Evolutionary conservation across 1,140 invertebrate genomes (phyloP), one percentile per base, ranked within the genome.

Genomic region (Drosophila truncata): DNA sequence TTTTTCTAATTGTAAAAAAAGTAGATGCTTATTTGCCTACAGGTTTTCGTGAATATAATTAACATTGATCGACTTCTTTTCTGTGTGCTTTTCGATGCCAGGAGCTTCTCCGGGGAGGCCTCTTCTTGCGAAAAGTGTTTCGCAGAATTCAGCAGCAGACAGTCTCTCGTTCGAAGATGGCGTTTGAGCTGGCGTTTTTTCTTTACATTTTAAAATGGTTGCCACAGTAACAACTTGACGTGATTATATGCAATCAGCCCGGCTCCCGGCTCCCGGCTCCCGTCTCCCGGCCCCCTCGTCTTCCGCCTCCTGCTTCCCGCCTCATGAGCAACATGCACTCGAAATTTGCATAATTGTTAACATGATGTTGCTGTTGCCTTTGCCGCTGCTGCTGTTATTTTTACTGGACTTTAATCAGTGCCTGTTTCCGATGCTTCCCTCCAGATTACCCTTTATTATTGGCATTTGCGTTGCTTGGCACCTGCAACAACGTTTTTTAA

Each of bases 321-420:
- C 74, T 47, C 64, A 33, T 41, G 71, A 73, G 57, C 59, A 90
- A 88, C 85, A 85, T 90, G 85, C 85, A 88, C 85, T 79, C 70
- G 20, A 72, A 82, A 88, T 88, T 88, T 88, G 85, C 85, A 88
- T 88, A 88, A 88, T 88, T 90, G 85, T 88, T 88, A 88, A 88
- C 85, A 88, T 85, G 81, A 76, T 90, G 85, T 81, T 90, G 74
- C 67, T 82, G 80, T 74, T 87, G 78, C 65, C 62, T 65, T 55
- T 65, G 72, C 57, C 55, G 62, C 55, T 62, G 67, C 47, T 78
- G 74, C 58, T 62, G 23, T 52, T 67, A 50, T 50, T 76, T 80
- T 52, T 61, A 64, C 61, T 86, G 78, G 69, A 86, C 83, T 85
- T 82, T 85, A 86, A 86, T 87, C 82, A 79, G 79, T 57, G 82